phyloP scores from a whole-genome alignment of 2,888 invertebrate genomes.

The Eilema caniola region DNA sequence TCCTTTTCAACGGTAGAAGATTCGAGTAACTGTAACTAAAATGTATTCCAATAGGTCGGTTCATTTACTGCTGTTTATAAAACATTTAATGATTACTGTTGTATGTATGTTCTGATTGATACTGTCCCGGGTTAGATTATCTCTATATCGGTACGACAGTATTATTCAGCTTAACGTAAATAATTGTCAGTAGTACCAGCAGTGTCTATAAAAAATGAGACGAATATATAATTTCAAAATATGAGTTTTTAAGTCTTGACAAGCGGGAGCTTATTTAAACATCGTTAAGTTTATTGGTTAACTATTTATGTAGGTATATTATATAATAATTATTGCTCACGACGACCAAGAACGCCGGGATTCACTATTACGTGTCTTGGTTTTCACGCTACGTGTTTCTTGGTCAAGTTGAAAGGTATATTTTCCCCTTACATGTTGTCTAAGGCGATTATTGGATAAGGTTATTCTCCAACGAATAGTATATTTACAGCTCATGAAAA shows the following conservation, averaged over 20 bases:
- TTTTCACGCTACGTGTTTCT: background rate
- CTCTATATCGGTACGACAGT: background rate
- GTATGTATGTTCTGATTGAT: too few relatives aligned
- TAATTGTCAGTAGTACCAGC: background rate
- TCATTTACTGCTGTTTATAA: too few relatives aligned
- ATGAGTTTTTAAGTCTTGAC: too few relatives aligned
- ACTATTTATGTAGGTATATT: background rate
- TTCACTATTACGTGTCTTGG: slow-evolving; percentile 12
- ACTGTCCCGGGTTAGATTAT: background rate
- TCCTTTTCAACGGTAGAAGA: too few relatives aligned
- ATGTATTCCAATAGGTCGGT: too few relatives aligned
- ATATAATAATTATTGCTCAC: background rate
- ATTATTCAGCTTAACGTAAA: background rate
- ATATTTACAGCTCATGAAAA: background rate
- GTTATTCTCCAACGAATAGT: background rate
- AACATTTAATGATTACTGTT: too few relatives aligned
- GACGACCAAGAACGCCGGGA: slow-evolving; percentile 8
- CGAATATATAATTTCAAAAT: too few relatives aligned
- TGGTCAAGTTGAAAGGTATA: background rate
- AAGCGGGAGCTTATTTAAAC: background rate
- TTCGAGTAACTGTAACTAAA: too few relatives aligned
- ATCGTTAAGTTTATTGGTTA: background rate
- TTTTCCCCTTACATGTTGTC: background rate
- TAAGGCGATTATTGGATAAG: background rate
- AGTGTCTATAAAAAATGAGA: background rate